Evolutionary conservation across 2,113 vertebrate species (phyloP).

Genomic region (Centropus bengalensis): DNA sequence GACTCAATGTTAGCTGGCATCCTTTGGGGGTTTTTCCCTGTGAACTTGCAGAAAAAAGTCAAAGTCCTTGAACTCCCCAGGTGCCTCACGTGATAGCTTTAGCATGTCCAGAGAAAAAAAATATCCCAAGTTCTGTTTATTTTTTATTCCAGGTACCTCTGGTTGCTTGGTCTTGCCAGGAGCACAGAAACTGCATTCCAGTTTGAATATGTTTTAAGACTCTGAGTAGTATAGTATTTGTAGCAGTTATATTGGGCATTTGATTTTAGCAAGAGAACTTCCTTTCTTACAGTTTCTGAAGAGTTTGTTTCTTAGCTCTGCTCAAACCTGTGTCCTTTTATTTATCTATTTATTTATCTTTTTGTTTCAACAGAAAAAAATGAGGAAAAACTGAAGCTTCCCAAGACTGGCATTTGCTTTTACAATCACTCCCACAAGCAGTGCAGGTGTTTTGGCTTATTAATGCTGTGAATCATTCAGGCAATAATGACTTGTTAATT

Average conservation of each 20-base stretch:
- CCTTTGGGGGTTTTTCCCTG: background rate
- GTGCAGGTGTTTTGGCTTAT: background rate
- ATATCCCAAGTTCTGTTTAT: fast-evolving
- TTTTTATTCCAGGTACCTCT: background rate
- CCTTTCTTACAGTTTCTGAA: background rate
- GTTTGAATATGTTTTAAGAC: background rate
- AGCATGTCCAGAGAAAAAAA: background rate
- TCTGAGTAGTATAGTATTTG: background rate
- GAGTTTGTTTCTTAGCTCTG: background rate
- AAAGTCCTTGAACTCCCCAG: background rate
- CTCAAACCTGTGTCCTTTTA: background rate
- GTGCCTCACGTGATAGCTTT: fast-evolving
- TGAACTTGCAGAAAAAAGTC: background rate
- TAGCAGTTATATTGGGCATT: background rate
- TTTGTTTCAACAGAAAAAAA: background rate
- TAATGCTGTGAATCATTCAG: background rate
- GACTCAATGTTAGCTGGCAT: background rate
- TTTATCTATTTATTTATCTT: background rate
- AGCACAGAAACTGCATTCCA: background rate
- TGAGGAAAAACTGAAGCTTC: background rate
- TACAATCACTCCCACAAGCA: background rate
- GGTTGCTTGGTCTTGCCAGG: background rate
- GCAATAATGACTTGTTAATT: background rate
- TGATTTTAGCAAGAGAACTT: background rate
- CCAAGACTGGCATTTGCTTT: background rate